Evolutionary conservation across 2,888 invertebrate species (phyloP).

Genomic region (Aplocera efformata): DNA sequence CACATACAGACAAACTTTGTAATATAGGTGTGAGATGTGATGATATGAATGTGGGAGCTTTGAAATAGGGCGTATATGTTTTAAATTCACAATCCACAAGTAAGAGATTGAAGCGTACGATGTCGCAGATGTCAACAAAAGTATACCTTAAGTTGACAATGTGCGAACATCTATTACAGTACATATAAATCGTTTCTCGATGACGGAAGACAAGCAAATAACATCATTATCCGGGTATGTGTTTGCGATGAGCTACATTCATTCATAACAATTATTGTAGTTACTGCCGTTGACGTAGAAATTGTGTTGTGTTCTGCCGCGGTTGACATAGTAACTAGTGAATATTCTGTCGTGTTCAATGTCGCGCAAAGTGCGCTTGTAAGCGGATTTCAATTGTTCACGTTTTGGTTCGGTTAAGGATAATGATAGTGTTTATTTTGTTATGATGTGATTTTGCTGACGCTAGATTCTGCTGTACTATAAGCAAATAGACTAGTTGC

Average conservation of each 20-base stretch:
- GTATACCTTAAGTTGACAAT: too few species aligned
- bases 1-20: too few species aligned
- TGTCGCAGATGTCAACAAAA: too few species aligned
- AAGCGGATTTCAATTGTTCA: constrained; percentile 30
- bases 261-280: constrained; percentile 66
- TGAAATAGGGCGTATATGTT: too few species aligned
- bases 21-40: too few species aligned
- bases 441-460: constrained; percentile 4
- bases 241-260: constrained; percentile 51
- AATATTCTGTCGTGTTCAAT: constrained; percentile 54
- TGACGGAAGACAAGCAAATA: constrained; percentile 72
- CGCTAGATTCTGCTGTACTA: too few species aligned
- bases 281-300: constrained; percentile 31
- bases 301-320: background rate
- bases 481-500: too few species aligned
- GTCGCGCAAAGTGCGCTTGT: constrained; percentile 53
- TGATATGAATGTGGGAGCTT: too few species aligned
- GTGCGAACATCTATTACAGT: constrained; percentile 27
- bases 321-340: background rate
- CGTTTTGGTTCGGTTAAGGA: constrained; percentile 8
- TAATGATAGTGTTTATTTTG: constrained; percentile 13
- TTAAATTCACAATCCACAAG: too few species aligned
- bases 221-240: constrained; percentile 64
- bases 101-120: too few species aligned
- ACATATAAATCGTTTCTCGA: constrained; percentile 34